A percentile compares a stretch with the other conserved stretches of the same genome.
Conservation (phyloP, 2,888 invertebrate species). For the Zootermopsis nevadensis region DNA sequence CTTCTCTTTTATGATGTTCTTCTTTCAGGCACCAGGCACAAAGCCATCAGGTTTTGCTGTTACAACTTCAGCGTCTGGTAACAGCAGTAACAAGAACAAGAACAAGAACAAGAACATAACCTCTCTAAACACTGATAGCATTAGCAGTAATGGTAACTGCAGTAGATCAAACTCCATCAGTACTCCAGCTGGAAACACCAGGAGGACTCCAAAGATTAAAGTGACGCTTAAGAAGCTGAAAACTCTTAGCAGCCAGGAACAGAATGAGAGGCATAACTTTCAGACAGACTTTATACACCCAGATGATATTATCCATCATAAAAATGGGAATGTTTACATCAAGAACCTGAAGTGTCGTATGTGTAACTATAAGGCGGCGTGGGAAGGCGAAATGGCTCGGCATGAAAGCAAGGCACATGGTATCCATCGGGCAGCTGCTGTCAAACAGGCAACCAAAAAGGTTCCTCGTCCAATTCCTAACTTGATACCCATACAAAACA, state of each 20-base stretch:
- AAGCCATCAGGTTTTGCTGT: background rate
- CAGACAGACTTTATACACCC: conserved; percentile 57
- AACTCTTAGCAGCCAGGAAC: conserved; percentile 51
- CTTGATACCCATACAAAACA: conserved; percentile 73
- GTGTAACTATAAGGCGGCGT: conserved; percentile 60
- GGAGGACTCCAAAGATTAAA: conserved; percentile 54
- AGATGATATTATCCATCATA: conserved; percentile 56
- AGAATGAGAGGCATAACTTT: conserved; percentile 54
- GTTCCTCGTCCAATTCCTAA: conserved; percentile 77
- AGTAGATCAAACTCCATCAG: background rate
- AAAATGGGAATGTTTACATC: conserved; percentile 56
- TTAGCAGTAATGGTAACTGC: background rate
- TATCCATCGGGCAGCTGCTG: conserved; percentile 57
- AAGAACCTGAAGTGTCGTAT: conserved; percentile 58
- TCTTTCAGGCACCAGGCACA: background rate
- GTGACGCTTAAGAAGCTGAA: conserved; percentile 55
- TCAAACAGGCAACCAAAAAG: conserved; percentile 61
- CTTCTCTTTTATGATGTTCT: background rate
- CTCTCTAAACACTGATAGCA: background rate
- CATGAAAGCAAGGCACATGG: conserved; percentile 66
- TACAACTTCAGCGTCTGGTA: background rate
- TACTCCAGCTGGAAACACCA: background rate
- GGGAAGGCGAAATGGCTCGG: conserved; percentile 66
- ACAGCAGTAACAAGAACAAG: background rate
- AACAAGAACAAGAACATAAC: background rate